Percentiles rank a stretch among this genome's conserved stretches.
phyloP scores from a whole-genome alignment of 2,888 invertebrate genomes.

The Chymomyza fuscimana region DNA sequence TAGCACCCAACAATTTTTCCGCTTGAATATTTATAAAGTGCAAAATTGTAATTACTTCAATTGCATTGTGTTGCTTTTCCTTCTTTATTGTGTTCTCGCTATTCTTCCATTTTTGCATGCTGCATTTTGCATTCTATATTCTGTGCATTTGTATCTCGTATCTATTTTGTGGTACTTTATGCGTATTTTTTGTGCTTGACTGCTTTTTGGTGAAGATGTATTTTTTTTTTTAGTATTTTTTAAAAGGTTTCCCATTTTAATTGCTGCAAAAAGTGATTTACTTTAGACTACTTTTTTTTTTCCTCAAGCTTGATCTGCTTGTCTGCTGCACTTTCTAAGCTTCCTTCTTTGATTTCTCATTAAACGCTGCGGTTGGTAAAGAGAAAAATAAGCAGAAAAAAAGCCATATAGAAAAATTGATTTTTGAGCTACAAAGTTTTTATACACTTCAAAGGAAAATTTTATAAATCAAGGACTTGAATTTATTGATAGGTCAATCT shows the following conservation, averaged over 20 bases:
- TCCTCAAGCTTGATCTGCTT: not conserved
- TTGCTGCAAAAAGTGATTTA: not conserved
- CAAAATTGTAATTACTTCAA: conserved; percentile 67
- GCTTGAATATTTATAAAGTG: conserved; percentile 64
- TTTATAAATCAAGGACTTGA: no score
- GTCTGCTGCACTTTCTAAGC: not conserved
- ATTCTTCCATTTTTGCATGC: not conserved
- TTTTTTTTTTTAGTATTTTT: no score
- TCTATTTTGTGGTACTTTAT: conserved; percentile 21
- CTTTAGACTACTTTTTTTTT: not conserved
- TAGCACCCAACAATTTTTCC: conserved; percentile 24
- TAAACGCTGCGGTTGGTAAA: not conserved
- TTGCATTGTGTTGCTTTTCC: conserved; percentile 17
- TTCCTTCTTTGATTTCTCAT: not conserved
- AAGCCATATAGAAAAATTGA: not conserved
- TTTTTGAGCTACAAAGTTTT: conserved; percentile 3
- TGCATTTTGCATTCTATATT: conserved; percentile 19
- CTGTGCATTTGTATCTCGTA: not conserved
- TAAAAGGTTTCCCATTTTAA: not conserved
- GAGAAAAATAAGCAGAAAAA: not conserved
- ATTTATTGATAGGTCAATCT: no score
- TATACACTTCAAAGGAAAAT: conserved; percentile 7
- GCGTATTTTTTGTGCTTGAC: conserved; percentile 56
- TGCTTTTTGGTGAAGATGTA: conserved; percentile 32
- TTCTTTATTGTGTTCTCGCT: conserved; percentile 2